Evolutionary conservation across 1,140 invertebrate species (phyloP), one percentile per base, ranked within the genome.

Genomic region (Pseudomyrmex concolor): DNA sequence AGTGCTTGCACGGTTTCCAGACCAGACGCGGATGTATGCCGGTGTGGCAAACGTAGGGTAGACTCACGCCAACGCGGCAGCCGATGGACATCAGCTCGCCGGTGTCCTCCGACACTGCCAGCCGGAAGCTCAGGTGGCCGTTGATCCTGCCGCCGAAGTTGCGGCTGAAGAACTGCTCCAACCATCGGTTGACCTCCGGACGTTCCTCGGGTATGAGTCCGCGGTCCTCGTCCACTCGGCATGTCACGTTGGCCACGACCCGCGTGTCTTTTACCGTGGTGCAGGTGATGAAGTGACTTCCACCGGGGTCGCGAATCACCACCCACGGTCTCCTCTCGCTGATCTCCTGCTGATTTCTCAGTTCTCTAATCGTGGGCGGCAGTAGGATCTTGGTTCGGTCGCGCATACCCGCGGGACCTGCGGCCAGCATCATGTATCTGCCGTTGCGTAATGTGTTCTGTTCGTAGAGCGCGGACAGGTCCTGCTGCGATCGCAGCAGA

Each of bases 231-330:
- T 97, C 96, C 22, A 97, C 95, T 0, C 95, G 94, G 86, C 97
- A 98, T 0, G 96, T 97, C 2, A 97, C 97, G 87, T 97, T 98
- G 10, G 97, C 96, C 4, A 97, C 95, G 1, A 97, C 95, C 70
- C 95, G 94, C 0, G 96, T 97, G 63, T 97, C 96, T 89, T 97
- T 97, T 15, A 98, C 94, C 0, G 97, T 97, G 0, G 97, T 97
- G 88, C 97, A 97, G 2, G 97, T 97, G 25, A 97, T 94, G 87
- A 96, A 96, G 76, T 96, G 97, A 55, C 96, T 96, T 12, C 96
- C 97, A 63, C 95, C 96, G 2, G 96, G 95, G 89, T 97, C 96
- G 55, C 96, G 95, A 0, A 97, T 95, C 13, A 97, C 95, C 4
- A 97, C 94, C 97, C 97, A 97, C 0, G 96, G 96, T 74, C 95